Percentiles rank a stretch among this genome's conserved stretches.
Evolutionary conservation across 2,797 vertebrate species (phyloP).

Genomic region (Brachyalestes nurse): DNA sequence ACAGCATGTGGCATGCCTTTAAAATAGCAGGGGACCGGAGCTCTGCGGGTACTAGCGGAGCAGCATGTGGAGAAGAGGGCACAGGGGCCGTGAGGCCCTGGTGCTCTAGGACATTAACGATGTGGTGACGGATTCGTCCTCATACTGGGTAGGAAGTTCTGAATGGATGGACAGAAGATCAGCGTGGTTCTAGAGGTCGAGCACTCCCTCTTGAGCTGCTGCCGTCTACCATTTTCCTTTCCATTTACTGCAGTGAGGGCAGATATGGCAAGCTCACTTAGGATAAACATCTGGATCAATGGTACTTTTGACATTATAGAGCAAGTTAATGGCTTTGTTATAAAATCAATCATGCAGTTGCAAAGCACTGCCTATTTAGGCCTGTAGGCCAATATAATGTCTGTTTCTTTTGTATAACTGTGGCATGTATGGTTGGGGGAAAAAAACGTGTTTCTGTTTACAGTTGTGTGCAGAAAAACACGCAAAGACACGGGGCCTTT

Average conservation of each 20-base stretch:
- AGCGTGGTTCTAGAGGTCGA: constrained; percentile 26
- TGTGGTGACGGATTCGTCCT: constrained; percentile 37
- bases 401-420: constrained; percentile 52
- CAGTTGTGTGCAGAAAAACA: constrained; percentile 59
- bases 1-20: constrained; percentile 33
- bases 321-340: constrained; percentile 49
- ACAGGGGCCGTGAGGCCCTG: neutral
- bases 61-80: neutral
- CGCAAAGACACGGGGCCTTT: constrained; percentile 30
- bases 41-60: constrained; percentile 5
- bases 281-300: constrained; percentile 17
- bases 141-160: constrained; percentile 11
- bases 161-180: constrained; percentile 31
- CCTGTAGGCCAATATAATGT: constrained; percentile 31
- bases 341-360: constrained; percentile 38
- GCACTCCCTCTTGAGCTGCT: constrained; percentile 4
- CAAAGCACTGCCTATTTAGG: constrained; percentile 9
- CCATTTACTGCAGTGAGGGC: neutral
- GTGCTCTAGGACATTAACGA: constrained; percentile 34
- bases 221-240: constrained; percentile 13
- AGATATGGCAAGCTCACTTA: neutral
- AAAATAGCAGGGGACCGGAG: constrained; percentile 35
- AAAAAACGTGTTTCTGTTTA: constrained; percentile 74
- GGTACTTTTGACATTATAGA: constrained; percentile 32
- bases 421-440: constrained; percentile 32